Base-by-base conservation (phyloP, 2,113 vertebrate genomes). In the Ailurus styani region DNA sequence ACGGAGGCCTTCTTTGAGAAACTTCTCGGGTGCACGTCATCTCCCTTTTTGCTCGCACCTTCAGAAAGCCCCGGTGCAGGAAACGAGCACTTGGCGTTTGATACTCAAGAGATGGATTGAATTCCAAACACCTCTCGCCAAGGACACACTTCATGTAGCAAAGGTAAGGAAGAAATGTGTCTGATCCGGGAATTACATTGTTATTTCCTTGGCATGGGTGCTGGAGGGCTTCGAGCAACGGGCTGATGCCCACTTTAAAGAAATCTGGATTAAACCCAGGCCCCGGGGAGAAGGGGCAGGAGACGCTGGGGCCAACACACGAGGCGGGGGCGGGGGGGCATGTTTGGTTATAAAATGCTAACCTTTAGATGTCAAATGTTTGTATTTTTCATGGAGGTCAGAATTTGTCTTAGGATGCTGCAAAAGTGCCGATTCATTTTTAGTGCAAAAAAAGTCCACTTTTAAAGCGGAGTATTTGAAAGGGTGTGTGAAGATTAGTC, bases 121-220 rank as follows among this genome's bases (percentile, higher is more conserved):
- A 6, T 70, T 8, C 72, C 88, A 8, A 37, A 31, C 11, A 1
- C 3, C 0, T 11, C 3, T 13, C 12, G 3, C 52, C 31, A 3
- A 52, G 79, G 50, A 13, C 31, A 7, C 6, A 3, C n/a, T 21
- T 14, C 7, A 0, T 23, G 8, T 0, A 6, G 57, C 90, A 29
- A 42, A 15, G 3, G 13, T 0, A 23, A 37, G 27, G 27, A 62
- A 8, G 11, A 4, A 31, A 27, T 2, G 0, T 0, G 3, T 21
- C 1, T 4, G 0, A 0, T 14, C 23, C 2, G 17, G 78, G 40
- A 3, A 3, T 40, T 29, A 2, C 34, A 9, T 5, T 31, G 62
- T 2, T 15, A 11, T 14, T 11, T 90, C 31, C 2, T 6, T 2
- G 52, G 23, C 6, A 6, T 1, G 0, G 25, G 34, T 55, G 25